phyloP scores from a whole-genome alignment of 92 coral and sea anemone genomes.

The Epizoanthus scotinus region DNA sequence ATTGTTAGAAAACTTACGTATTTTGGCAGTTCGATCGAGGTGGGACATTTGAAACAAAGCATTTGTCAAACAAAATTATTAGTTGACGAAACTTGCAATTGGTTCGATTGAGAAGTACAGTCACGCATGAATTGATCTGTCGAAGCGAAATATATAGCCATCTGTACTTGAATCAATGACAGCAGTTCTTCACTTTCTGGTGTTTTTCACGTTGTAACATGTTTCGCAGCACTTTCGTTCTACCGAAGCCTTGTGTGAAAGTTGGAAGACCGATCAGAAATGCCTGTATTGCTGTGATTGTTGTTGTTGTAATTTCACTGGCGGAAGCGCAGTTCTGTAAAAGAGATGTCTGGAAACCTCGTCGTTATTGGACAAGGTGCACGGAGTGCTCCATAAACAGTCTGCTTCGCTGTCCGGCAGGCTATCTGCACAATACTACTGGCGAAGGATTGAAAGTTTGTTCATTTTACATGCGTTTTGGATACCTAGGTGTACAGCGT shows the following conservation, averaged over 20 bases:
- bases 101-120: too few relatives aligned
- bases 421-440: constrained; percentile 45
- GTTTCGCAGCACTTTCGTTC: background rate
- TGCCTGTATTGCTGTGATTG: background rate
- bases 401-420: constrained; percentile 52
- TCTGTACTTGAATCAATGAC: too few relatives aligned
- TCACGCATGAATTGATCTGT: too few relatives aligned
- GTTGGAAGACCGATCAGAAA: background rate
- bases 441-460: constrained; percentile 60
- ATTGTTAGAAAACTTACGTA: too few relatives aligned
- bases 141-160: too few relatives aligned
- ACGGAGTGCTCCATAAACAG: constrained; percentile 71
- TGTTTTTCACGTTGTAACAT: background rate
- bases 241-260: background rate
- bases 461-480: constrained; percentile 44
- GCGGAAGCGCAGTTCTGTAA: constrained; percentile 25
- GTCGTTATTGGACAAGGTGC: constrained; percentile 29
- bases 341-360: constrained; percentile 8
- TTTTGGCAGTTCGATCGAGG: too few relatives aligned
- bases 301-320: background rate
- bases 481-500: constrained; percentile 42
- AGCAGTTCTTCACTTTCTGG: too few relatives aligned
- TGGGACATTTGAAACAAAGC: too few relatives aligned
- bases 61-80: too few relatives aligned
- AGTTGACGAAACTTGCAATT: too few relatives aligned